Conservation (phyloP, 1,140 invertebrate genomes). For the Heliconius hermathena region DNA sequence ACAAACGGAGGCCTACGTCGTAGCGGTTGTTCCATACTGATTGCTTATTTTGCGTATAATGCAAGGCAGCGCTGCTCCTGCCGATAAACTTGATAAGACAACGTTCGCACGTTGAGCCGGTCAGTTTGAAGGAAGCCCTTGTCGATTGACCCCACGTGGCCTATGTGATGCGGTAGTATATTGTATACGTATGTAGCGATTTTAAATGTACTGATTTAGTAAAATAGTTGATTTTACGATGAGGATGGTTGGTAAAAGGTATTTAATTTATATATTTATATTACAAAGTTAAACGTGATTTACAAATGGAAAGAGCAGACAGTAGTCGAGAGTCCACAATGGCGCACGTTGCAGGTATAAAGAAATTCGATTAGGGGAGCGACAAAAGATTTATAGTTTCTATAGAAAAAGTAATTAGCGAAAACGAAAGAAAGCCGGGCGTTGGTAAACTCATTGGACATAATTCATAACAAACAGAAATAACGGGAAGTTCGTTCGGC, state of each 20-base stretch:
- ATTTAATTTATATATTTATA: background rate
- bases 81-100: slow-evolving; percentile 14
- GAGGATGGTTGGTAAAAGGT: background rate
- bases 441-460: slow-evolving; percentile 78
- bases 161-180: background rate
- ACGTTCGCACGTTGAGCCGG: background rate
- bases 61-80: slow-evolving; percentile 12
- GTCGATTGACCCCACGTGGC: background rate
- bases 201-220: background rate
- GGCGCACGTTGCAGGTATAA: slow-evolving; percentile 35
- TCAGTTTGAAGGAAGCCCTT: slow-evolving; percentile 13
- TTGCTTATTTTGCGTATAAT: slow-evolving; percentile 31
- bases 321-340: slow-evolving; percentile 19
- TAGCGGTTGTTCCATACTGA: slow-evolving; percentile 30
- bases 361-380: slow-evolving; percentile 58
- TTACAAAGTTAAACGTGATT: background rate
- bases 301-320: background rate
- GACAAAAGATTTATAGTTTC: slow-evolving; percentile 75
- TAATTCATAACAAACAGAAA: slow-evolving; percentile 81
- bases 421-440: slow-evolving; percentile 76
- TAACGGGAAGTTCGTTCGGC: slow-evolving; percentile 77
- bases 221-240: background rate
- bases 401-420: slow-evolving; percentile 79
- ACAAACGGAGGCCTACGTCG: slow-evolving; percentile 34
- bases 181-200: background rate